Evolutionary conservation across 1,140 invertebrate genomes (phyloP), one percentile per base, ranked within the genome.

Genomic region (Latrodectus geometricus): DNA sequence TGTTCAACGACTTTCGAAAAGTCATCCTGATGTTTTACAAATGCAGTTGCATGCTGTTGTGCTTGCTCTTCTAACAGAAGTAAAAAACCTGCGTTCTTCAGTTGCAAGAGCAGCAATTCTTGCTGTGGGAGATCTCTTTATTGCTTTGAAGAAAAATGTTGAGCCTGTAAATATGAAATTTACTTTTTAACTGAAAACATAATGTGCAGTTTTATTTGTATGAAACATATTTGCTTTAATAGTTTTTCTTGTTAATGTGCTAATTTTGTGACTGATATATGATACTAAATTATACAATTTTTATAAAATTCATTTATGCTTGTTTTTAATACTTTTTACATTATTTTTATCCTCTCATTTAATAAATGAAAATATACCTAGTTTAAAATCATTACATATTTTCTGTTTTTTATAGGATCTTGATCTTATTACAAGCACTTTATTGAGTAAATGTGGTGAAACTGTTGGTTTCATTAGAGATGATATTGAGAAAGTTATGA

Each of bases 391-490:
- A 35, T 35, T 3, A 35, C 5, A 35, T n/a, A 56, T 74, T 80
- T 21, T 21, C 17, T 54, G 4, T 70, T 77, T 77, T 49, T 77
- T 23, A 77, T 90, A 96, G 92, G 97, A 99, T 91, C 91, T 96
- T 21, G 97, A 99, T 89, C 96, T 97, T 88, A 93, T 97, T 81
- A 94, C 94, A 0, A 93, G 93, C 23, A 94, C 95, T 9, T 91
- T 99, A 48, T 91, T 99, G 20, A 94, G 96, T 87, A 94, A 97
- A 89, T 96, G 96, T 65, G 96, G 96, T 0, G 97, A 99, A 90
- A 98, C 96, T 2, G 98, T 98, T 91, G 95, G 95, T 89, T 99
- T 99, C 90, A 92, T 99, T 48, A 92, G 97, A 65, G 95, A 95
- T 20, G 97, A 98, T 91, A 95, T 96, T 14, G 95, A 96, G 20